Evolutionary conservation across 2,888 invertebrate genomes (phyloP).

Genomic region (Margaritifera margaritifera): DNA sequence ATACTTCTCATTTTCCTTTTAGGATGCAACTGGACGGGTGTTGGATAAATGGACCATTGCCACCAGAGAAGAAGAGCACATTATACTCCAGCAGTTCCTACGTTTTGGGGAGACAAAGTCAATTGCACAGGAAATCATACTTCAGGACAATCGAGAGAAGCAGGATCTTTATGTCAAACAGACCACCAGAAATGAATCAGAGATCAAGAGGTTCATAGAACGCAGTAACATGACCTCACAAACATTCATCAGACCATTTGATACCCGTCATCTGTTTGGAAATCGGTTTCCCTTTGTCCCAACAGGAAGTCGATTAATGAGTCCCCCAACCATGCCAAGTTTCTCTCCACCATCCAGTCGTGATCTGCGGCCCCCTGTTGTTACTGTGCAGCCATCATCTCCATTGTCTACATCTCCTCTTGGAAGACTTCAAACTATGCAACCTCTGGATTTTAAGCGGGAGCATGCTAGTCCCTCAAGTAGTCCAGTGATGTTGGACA

Average conservation of each 20-base stretch:
- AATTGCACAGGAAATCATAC: slow-evolving; percentile 80
- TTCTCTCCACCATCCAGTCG: slow-evolving; percentile 50
- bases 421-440: slow-evolving; percentile 93
- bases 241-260: slow-evolving; percentile 65
- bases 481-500: slow-evolving; percentile 36
- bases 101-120: slow-evolving; percentile 91
- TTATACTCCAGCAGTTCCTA: slow-evolving; percentile 93
- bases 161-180: slow-evolving; percentile 63
- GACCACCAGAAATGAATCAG: slow-evolving; percentile 74
- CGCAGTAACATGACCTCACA: slow-evolving; percentile 69
- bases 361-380: slow-evolving; percentile 53
- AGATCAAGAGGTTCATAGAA: slow-evolving; percentile 78
- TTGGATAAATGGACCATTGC: slow-evolving; percentile 92
- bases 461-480: slow-evolving; percentile 53
- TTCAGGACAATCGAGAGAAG: slow-evolving; percentile 71
- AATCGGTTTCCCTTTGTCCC: slow-evolving; percentile 56
- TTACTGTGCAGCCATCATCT: slow-evolving; percentile 68
- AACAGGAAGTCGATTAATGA: slow-evolving; percentile 53
- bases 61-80: slow-evolving; percentile 89
- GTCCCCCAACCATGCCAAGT: slow-evolving; percentile 50
- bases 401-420: slow-evolving; percentile 84
- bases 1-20: slow-evolving; percentile 31
- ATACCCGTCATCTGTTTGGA: slow-evolving; percentile 60
- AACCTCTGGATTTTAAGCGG: slow-evolving; percentile 90
- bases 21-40: slow-evolving; percentile 88